These are phyloP conservation scores for Brachyistius frenatus DNA, from an alignment of 2,113 vertebrate species.

Conservation along the genomic window DNA sequence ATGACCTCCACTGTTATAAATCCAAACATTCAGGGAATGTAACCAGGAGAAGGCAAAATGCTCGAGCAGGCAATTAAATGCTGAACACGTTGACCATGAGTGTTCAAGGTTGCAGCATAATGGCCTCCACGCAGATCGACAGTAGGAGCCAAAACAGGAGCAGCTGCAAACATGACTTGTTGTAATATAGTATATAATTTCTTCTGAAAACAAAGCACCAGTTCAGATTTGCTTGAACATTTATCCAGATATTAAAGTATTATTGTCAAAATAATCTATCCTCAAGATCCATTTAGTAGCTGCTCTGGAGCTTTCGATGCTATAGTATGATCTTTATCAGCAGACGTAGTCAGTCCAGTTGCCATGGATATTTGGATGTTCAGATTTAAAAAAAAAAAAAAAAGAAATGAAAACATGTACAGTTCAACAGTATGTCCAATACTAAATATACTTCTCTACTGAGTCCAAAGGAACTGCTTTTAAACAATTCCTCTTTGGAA, in stretches of 20 bases:
- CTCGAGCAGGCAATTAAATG: conserved; percentile 26
- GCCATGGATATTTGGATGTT: too few species aligned
- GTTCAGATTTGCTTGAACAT: background rate
- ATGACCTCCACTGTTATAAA: conserved; percentile 36
- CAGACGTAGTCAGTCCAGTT: too few species aligned
- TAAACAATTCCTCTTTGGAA: too few species aligned
- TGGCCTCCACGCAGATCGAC: conserved; percentile 21
- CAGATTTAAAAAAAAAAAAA: too few species aligned
- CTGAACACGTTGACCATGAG: conserved; percentile 3
- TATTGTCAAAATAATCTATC: background rate
- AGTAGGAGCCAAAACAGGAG: conserved; percentile 17
- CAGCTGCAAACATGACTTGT: background rate
- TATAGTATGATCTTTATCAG: background rate
- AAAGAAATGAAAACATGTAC: too few species aligned
- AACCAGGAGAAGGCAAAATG: conserved; percentile 27
- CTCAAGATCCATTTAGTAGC: background rate
- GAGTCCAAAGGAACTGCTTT: too few species aligned
- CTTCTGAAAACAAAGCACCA: background rate
- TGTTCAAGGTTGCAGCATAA: conserved; percentile 30
- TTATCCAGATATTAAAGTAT: background rate
- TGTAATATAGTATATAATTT: background rate
- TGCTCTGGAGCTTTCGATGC: background rate
- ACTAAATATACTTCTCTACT: too few species aligned
- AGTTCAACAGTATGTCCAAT: too few species aligned
- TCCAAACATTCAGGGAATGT: conserved; percentile 34